A percentile compares a stretch with the other conserved stretches of the same genome.
These are phyloP conservation scores for Margarornis squamiger DNA, from an alignment of 2,797 vertebrate species.

Conservation along the genomic window DNA sequence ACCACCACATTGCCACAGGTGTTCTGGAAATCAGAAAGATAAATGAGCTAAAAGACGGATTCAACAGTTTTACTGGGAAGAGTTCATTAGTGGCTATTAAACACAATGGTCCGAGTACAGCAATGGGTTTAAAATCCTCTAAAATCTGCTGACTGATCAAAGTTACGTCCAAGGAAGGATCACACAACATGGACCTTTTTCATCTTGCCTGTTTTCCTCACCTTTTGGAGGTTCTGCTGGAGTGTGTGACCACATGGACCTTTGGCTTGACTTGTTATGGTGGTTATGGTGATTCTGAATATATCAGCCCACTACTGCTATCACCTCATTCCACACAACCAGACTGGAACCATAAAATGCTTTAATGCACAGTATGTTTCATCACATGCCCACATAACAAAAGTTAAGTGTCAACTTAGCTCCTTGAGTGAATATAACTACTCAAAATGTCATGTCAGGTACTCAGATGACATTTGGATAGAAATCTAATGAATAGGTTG, in stretches of 20 bases:
- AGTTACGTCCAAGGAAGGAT: neutral
- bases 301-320: neutral
- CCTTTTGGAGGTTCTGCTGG: neutral
- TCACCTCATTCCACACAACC: neutral
- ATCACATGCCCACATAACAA: neutral
- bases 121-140: neutral
- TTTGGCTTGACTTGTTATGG: neutral
- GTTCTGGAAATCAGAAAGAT: neutral
- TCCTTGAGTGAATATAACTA: neutral
- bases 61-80: neutral
- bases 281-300: neutral
- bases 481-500: neutral
- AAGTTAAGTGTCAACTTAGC: neutral
- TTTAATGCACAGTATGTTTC: neutral
- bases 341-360: neutral
- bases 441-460: accelerated
- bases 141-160: neutral
- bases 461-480: neutral
- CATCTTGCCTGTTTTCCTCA: neutral
- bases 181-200: accelerated
- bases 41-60: neutral
- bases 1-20: neutral
- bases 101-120: neutral
- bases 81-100: neutral
- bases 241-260: neutral